phyloP scores from a whole-genome alignment of 2,113 vertebrate genomes.

The Cottus gobio region DNA sequence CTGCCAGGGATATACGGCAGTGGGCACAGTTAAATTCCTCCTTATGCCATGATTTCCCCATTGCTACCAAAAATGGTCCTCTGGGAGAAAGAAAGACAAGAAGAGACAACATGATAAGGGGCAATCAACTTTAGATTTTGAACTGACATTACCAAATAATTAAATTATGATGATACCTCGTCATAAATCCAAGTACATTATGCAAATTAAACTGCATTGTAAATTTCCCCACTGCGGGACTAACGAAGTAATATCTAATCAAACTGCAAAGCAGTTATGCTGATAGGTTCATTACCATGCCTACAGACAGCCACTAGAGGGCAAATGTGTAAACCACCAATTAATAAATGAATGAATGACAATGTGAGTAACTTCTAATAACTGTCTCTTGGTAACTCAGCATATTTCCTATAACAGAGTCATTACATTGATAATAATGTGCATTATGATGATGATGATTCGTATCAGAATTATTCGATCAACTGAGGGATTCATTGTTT shows the following conservation, averaged over 20 bases:
- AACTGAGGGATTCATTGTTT: not conserved
- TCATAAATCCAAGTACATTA: not conserved
- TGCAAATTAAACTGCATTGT: not conserved
- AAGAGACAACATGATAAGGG: not conserved
- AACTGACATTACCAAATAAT: not conserved
- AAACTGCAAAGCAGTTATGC: not conserved
- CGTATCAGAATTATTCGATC: not conserved
- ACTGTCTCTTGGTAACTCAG: not conserved
- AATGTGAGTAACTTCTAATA: not conserved
- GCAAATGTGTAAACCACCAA: not conserved
- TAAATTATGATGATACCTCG: not conserved
- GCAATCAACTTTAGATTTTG: not conserved
- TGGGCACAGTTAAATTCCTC: conserved; percentile 96
- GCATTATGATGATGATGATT: not conserved
- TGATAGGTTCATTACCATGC: not conserved
- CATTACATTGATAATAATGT: not conserved
- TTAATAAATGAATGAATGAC: not conserved
- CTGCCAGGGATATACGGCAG: conserved; percentile 91
- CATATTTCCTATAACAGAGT: not conserved
- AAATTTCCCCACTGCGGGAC: too few species aligned
- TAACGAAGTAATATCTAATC: too few species aligned
- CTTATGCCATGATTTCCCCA: conserved; percentile 97
- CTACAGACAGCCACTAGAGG: not conserved
- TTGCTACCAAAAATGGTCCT: conserved; percentile 95
- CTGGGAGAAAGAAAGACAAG: conserved; percentile 70